Conservation (phyloP, 2,888 invertebrate species). For the Palloptera scutellata region DNA sequence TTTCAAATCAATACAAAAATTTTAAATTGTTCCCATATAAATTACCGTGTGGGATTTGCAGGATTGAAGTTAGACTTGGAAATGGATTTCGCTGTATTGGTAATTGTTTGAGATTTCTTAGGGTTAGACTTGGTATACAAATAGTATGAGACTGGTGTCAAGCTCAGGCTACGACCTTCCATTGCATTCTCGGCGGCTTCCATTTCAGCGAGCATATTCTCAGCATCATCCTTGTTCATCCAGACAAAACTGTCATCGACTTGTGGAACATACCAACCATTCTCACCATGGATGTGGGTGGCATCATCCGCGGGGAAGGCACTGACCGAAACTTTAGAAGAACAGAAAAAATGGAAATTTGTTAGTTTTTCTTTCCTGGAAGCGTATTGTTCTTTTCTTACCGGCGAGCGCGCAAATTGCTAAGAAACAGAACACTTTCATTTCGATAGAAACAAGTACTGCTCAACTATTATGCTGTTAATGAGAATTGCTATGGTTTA, state of each 20-base stretch:
- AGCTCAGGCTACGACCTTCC: constrained; percentile 35
- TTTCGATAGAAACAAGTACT: too few relatives aligned
- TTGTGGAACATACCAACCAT: constrained; percentile 39
- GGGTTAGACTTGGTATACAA: constrained; percentile 51
- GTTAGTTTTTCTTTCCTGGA: too few relatives aligned
- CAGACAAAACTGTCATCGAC: constrained; percentile 32
- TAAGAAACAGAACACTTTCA: too few relatives aligned
- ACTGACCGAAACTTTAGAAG: constrained; percentile 12
- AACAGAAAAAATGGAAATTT: not conserved
- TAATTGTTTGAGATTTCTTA: constrained; percentile 42
- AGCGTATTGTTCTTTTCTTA: too few relatives aligned
- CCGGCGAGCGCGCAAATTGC: too few relatives aligned
- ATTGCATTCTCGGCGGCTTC: constrained; percentile 34
- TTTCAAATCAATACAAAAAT: too few relatives aligned
- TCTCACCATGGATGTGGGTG: constrained; percentile 30
- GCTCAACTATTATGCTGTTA: too few relatives aligned
- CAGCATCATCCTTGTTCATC: constrained; percentile 28
- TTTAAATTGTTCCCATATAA: not conserved
- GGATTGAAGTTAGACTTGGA: constrained; percentile 40
- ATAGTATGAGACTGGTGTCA: constrained; percentile 38
- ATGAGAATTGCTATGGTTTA: too few relatives aligned
- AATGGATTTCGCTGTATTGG: constrained; percentile 28
- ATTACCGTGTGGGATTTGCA: constrained; percentile 41
- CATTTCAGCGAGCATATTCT: not conserved
- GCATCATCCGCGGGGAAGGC: constrained; percentile 21